These are phyloP conservation scores for Malurus cyaneus DNA, from an alignment of 2,113 vertebrate genomes.

Conservation along the genomic window DNA sequence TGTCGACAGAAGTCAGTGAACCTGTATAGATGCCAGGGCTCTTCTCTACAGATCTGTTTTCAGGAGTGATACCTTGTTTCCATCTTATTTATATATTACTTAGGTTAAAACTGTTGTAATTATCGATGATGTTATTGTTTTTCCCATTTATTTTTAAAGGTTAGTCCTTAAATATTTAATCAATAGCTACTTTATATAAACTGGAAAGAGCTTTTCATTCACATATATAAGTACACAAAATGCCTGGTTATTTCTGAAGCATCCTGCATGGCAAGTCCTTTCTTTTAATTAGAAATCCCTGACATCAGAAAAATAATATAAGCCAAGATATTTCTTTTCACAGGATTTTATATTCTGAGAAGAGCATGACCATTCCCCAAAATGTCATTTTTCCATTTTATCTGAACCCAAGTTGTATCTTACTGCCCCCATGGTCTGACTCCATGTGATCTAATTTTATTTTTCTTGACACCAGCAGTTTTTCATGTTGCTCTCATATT, in stretches of 20 bases:
- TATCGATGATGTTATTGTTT: neutral
- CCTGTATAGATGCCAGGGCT: neutral
- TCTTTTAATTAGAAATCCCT: neutral
- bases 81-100: neutral
- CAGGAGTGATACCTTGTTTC: neutral
- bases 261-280: neutral
- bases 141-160: neutral
- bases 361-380: neutral
- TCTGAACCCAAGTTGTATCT: neutral
- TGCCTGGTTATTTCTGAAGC: neutral
- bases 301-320: neutral
- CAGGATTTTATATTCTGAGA: neutral
- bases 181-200: neutral
- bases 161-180: conserved; percentile 1
- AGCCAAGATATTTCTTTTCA: neutral
- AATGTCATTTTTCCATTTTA: neutral
- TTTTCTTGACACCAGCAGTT: neutral
- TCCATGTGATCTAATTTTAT: neutral
- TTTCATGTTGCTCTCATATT: neutral
- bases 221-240: neutral
- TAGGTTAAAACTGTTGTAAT: neutral
- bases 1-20: neutral
- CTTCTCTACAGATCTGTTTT: neutral
- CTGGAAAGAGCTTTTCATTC: neutral
- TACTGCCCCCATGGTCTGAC: neutral